Percentiles rank a stretch among this genome's conserved stretches.
Evolutionary conservation across 2,797 vertebrate genomes (phyloP).

Genomic region (Helicolenus hilgendorfi): DNA sequence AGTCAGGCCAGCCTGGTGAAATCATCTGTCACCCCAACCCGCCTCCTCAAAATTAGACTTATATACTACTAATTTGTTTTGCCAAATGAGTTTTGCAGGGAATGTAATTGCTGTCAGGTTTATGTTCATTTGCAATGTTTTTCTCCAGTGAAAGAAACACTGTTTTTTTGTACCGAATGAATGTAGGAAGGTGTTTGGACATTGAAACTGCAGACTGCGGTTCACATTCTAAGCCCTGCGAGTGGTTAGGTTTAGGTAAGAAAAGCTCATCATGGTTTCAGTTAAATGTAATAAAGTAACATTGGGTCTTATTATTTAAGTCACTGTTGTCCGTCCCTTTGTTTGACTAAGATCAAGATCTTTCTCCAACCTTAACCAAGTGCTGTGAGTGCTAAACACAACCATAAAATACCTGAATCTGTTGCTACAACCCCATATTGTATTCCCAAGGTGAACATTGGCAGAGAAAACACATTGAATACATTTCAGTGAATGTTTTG

Average conservation of each 20-base stretch:
- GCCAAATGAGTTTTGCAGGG: neutral
- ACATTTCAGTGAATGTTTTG: neutral
- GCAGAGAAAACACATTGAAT: neutral
- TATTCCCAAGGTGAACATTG: neutral
- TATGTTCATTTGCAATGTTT: neutral
- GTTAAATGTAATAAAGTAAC: neutral
- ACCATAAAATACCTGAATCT: neutral
- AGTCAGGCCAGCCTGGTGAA: neutral
- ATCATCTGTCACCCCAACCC: neutral
- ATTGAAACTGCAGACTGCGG: neutral
- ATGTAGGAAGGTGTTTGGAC: neutral
- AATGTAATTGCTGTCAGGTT: neutral
- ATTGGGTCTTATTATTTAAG: neutral
- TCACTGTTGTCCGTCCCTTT: neutral
- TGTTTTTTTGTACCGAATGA: neutral
- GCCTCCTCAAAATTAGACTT: neutral
- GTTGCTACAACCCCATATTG: neutral
- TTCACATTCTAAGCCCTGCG: neutral
- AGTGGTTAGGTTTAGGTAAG: neutral
- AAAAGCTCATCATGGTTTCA: neutral
- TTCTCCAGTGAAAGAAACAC: neutral
- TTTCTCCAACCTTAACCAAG: neutral
- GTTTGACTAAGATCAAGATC: neutral
- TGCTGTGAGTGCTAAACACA: neutral
- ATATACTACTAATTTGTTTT: neutral